A percentile compares a stretch with the other conserved stretches of the same genome.
phyloP scores from a whole-genome alignment of 1,140 invertebrate species.

The Magallana angulata region DNA sequence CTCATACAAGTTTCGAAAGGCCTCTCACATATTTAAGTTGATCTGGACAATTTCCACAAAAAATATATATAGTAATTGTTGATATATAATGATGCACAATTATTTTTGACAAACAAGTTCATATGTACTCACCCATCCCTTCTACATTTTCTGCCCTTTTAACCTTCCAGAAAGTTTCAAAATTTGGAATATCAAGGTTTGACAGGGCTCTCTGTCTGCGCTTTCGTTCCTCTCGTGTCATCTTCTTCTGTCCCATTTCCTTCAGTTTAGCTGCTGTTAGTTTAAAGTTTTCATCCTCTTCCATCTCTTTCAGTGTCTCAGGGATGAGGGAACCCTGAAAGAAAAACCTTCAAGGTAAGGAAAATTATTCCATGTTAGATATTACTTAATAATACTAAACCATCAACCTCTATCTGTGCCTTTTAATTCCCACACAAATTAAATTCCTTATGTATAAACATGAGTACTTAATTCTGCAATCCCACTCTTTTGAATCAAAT shows the following conservation, averaged over 20 bases:
- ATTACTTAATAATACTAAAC: neutral
- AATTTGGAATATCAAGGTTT: constrained; percentile 64
- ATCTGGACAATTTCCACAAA: no score
- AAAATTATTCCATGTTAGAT: neutral
- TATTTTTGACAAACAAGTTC: no score
- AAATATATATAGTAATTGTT: no score
- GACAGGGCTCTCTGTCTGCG: constrained; percentile 66
- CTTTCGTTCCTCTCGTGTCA: constrained; percentile 66
- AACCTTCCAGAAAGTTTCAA: constrained; percentile 59
- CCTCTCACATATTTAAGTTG: no score
- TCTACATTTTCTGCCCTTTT: constrained; percentile 46
- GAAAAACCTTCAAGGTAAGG: neutral
- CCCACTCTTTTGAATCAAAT: no score
- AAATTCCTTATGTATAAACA: neutral
- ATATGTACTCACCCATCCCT: no score
- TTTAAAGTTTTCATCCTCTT: constrained; percentile 64
- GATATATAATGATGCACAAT: no score
- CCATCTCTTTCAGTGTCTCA: constrained; percentile 68
- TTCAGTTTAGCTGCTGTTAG: constrained; percentile 61
- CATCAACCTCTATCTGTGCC: neutral
- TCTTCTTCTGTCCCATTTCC: constrained; percentile 62
- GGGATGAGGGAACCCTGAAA: constrained; percentile 66
- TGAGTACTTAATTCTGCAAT: neutral
- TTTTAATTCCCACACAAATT: neutral
- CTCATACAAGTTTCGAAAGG: no score